Percentiles rank a stretch among this genome's conserved stretches.
Evolutionary conservation across 2,113 vertebrate genomes (phyloP).

Genomic region (Crypturellus undulatus): DNA sequence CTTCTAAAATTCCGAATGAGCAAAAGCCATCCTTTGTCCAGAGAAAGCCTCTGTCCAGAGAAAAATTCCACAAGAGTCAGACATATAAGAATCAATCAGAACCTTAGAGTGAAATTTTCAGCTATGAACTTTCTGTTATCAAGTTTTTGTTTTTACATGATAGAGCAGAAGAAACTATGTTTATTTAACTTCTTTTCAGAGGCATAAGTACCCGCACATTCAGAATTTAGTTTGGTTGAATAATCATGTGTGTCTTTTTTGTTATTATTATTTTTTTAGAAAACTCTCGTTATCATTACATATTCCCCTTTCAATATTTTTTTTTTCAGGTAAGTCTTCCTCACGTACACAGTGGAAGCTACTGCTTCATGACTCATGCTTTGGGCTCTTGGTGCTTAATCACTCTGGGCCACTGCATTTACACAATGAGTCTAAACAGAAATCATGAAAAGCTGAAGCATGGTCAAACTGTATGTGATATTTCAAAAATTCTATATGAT

Average conservation of each 20-base stretch:
- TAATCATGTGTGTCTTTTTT: not conserved
- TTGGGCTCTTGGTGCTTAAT: not conserved
- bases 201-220: not conserved
- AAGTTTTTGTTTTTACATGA: not conserved
- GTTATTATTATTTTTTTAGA: not conserved
- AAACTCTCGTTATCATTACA: not conserved
- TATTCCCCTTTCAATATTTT: not conserved
- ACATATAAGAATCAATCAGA: not conserved
- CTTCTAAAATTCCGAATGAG: not conserved
- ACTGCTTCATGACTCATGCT: not conserved
- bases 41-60: not conserved
- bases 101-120: not conserved
- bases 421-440: not conserved
- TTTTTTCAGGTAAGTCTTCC: not conserved
- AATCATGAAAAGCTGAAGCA: not conserved
- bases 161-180: not conserved
- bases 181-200: not conserved
- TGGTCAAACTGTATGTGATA: not conserved
- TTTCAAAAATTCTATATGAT: not conserved
- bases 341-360: not conserved
- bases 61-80: not conserved
- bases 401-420: not conserved
- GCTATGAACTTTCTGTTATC: not conserved
- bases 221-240: not conserved
- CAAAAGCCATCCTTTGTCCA: not conserved